phyloP scores from a whole-genome alignment of 1,140 invertebrate species.

The Lordiphosa mommai region DNA sequence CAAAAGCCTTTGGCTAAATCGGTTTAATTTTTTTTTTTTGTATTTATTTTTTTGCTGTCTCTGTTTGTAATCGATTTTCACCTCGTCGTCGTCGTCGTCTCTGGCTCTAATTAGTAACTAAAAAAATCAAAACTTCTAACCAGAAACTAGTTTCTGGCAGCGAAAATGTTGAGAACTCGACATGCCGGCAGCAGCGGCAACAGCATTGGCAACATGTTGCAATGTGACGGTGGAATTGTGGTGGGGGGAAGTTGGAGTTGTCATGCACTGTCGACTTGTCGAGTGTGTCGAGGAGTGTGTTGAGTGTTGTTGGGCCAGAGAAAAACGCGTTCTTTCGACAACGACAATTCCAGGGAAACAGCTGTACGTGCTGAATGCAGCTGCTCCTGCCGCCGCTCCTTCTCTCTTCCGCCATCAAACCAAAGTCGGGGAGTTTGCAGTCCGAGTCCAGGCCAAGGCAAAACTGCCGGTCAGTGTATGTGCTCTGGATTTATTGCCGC shows the following conservation, averaged over 20 bases:
- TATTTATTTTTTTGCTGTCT: conserved; percentile 16
- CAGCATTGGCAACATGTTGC: conserved; percentile 49
- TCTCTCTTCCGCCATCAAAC: conserved; percentile 4
- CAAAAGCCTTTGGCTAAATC: conserved; percentile 21
- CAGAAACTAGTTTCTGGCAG: conserved; percentile 43
- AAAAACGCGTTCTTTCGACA: conserved; percentile 37
- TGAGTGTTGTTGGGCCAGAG: conserved; percentile 18
- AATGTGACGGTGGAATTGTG: conserved; percentile 23
- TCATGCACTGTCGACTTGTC: conserved; percentile 26
- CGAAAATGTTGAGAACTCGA: conserved; percentile 49
- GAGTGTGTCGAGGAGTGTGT: not conserved
- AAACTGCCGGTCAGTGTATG: conserved; percentile 52
- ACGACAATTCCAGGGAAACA: conserved; percentile 62
- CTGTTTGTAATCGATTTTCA: conserved; percentile 44
- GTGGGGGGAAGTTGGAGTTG: conserved; percentile 19
- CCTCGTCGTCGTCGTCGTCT: conserved; percentile 9
- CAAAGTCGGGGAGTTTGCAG: not conserved
- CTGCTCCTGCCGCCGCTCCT: conserved; percentile 42
- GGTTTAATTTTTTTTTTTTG: conserved; percentile 1
- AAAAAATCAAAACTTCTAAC: conserved; percentile 13
- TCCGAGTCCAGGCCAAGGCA: conserved; percentile 64
- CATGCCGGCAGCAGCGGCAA: conserved; percentile 14
- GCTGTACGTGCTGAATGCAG: conserved; percentile 58
- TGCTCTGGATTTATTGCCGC: conserved; percentile 69
- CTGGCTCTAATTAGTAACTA: conserved; percentile 42